Evolutionary conservation across 2,888 invertebrate species (phyloP).

Genomic region (Hypomecis punctinalis): DNA sequence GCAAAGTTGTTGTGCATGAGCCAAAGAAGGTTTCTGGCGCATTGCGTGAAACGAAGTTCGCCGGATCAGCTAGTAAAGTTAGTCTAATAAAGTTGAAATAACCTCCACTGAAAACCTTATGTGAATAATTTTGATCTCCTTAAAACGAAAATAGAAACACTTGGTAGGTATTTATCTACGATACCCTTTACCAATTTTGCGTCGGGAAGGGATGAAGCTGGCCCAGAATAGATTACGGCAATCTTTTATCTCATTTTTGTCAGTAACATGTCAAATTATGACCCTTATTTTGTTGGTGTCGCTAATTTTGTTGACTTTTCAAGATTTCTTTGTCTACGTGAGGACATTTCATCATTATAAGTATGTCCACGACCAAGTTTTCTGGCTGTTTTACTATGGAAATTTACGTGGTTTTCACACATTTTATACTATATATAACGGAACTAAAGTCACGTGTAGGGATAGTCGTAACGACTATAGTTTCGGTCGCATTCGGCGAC

Average conservation of each 20-base stretch:
- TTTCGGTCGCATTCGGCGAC: no score
- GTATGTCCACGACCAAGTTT: no score
- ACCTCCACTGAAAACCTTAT: no score
- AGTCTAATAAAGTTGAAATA: not conserved
- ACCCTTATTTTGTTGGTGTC: not conserved
- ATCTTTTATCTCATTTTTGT: slow-evolving; percentile 27
- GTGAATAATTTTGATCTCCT: slow-evolving; percentile 8
- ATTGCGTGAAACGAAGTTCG: no score
- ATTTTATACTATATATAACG: no score
- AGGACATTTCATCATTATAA: not conserved
- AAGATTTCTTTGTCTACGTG: not conserved
- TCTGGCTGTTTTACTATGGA: no score
- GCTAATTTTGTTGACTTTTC: not conserved
- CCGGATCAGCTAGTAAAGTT: no score
- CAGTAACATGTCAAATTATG: slow-evolving; percentile 23
- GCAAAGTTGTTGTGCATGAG: no score
- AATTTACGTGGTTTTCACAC: no score
- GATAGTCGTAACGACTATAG: no score
- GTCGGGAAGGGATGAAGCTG: slow-evolving; percentile 2
- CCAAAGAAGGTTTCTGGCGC: no score
- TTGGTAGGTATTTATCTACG: slow-evolving; percentile 1
- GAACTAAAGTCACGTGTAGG: no score
- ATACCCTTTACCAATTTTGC: slow-evolving; percentile 11
- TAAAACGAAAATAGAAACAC: slow-evolving; percentile 5
- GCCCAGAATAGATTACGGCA: slow-evolving; percentile 16